These are phyloP conservation scores for Spodoptera littoralis DNA, from an alignment of 2,888 invertebrate species.

Conservation along the genomic window DNA sequence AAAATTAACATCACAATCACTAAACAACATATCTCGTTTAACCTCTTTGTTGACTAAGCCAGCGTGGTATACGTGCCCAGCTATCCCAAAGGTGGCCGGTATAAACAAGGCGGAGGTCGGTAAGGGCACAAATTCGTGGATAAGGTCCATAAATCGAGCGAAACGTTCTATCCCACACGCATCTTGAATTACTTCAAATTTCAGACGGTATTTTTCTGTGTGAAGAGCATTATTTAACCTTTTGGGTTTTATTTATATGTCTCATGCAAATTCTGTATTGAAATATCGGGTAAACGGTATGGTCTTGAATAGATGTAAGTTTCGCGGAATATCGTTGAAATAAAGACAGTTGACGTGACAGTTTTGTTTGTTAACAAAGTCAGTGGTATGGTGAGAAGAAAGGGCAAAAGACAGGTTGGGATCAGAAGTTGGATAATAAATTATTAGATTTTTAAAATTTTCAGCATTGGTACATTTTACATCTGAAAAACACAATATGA, in stretches of 20 bases:
- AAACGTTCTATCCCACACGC: slow-evolving; percentile 61
- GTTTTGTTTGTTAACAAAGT: too few relatives aligned
- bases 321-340: neutral
- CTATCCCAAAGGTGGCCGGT: slow-evolving; percentile 36
- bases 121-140: slow-evolving; percentile 61
- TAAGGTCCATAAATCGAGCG: slow-evolving; percentile 66
- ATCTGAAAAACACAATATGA: too few relatives aligned
- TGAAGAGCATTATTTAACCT: slow-evolving; percentile 57
- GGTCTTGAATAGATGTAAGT: neutral
- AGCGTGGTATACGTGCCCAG: slow-evolving; percentile 27
- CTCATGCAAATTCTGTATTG: slow-evolving; percentile 29
- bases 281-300: slow-evolving; percentile 7
- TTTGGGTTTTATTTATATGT: slow-evolving; percentile 52
- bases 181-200: slow-evolving; percentile 62
- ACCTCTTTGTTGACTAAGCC: slow-evolving; percentile 23
- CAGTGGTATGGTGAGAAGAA: too few relatives aligned
- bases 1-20: neutral
- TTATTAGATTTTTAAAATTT: too few relatives aligned
- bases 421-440: too few relatives aligned
- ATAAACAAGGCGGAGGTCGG: slow-evolving; percentile 60
- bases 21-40: slow-evolving; percentile 24
- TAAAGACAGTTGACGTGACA: neutral
- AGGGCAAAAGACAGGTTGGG: too few relatives aligned
- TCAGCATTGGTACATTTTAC: too few relatives aligned
- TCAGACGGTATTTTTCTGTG: slow-evolving; percentile 59